Base-by-base conservation (phyloP, 1,140 invertebrate genomes). In the Tetragnatha versicolor region DNA sequence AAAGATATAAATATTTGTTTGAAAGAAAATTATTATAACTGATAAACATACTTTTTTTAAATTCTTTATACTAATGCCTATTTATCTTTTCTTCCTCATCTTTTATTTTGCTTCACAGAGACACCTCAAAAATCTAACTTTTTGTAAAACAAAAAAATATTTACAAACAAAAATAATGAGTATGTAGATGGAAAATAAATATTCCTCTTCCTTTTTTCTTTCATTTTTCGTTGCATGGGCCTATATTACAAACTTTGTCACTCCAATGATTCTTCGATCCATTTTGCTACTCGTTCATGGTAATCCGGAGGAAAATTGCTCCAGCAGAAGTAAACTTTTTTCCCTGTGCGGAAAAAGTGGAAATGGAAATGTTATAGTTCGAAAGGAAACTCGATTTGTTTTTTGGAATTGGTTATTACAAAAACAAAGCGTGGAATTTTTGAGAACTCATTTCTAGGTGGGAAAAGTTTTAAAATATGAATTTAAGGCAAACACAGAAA, bases 281-380 rank as follows among this genome's bases (percentile, higher is more conserved):
- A 9, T 4, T 10, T 22, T 14, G 25, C 17, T 42, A 39, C 55
- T 58, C 55, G 55, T 27, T 65, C 61, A 65, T 65, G 61, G 61
- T 65, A 65, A 65, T 65, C 33, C 39, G 6, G 37, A 42, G 20
- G 20, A 42, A 65, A 65, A 65, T 65, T 65, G 61, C 33, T 65
- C 61, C 37, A 10, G 25, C 61, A 25, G 27, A 42, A 29, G 27
- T n/a, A 45, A 45, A 42, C 6, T n/a, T n/a, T n/a, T n/a, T n/a
- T n/a, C n/a, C n/a, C n/a, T 22, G 60, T 17, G 47, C 17, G 61
- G n/a, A 65, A 58, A 58, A 58, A 58, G 55, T 58, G 14, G 55
- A 42, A 65, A 65, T 65, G 61, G 61, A 65, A 65, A 65, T 65
- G 61, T 39, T 65, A 65, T 42, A 65, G 61, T 65, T 65, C 39